Percentiles rank a stretch among this genome's conserved stretches.
Evolutionary conservation across 2,888 invertebrate genomes (phyloP).

Genomic region (Falcaria lacertinaria): DNA sequence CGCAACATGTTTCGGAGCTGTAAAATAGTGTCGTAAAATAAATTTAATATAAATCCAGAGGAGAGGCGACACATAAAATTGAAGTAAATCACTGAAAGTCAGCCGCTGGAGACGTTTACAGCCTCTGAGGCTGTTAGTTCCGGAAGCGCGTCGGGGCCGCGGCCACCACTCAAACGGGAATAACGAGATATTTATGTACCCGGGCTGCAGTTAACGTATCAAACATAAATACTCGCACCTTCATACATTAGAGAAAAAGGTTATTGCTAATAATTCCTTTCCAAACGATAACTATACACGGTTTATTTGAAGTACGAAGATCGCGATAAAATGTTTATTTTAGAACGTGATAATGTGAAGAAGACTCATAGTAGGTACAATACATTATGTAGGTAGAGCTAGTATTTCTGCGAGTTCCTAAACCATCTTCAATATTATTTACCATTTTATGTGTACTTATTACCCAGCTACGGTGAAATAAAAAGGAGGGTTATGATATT

Average conservation of each 20-base stretch:
- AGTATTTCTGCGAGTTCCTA: no score
- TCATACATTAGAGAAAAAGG: conserved; percentile 10
- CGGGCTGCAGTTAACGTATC: conserved; percentile 31
- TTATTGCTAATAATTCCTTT: conserved; percentile 10
- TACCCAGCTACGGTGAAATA: no score
- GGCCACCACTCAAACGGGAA: conserved; percentile 53
- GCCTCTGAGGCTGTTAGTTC: conserved; percentile 69
- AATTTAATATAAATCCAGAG: conserved; percentile 73
- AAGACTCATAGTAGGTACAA: no score
- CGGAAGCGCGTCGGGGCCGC: conserved; percentile 45
- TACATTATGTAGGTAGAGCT: no score
- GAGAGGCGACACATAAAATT: conserved; percentile 75
- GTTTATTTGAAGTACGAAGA: conserved; percentile 10
- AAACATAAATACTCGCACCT: conserved; percentile 17
- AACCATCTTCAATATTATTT: no score
- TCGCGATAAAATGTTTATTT: conserved; percentile 10
- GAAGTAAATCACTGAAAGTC: conserved; percentile 77
- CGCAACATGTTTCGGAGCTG: conserved; percentile 64
- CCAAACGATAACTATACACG: conserved; percentile 9
- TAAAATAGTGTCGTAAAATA: conserved; percentile 72
- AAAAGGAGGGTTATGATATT: no score
- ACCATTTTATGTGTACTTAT: no score
- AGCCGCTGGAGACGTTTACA: conserved; percentile 75
- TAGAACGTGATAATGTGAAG: no score
- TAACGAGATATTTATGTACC: conserved; percentile 58